Evolutionary conservation across 2,888 invertebrate genomes (phyloP), one percentile per base, ranked within the genome.

Genomic region (Atrina japonica): DNA sequence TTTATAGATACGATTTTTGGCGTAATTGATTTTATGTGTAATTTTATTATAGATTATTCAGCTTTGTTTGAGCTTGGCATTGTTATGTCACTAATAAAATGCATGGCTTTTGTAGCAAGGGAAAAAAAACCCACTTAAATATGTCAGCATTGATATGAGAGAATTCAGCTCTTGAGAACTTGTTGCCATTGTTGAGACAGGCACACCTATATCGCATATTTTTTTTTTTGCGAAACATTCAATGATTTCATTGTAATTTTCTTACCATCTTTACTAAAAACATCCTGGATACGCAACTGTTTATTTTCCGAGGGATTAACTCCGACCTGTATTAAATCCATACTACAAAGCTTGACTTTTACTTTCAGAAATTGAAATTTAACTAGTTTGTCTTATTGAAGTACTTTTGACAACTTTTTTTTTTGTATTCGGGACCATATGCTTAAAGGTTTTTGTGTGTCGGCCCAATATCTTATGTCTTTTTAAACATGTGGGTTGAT

Each of bases 1-100:
- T 50, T 61, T 61, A 61, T 61, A 61, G 61, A 61, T 61, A 30
- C 25, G 61, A 61, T 61, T 61, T n/a, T 61, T 27, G 61, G 49
- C 27, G 61, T 61, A 61, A 61, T 61, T 61, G 61, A 61, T 61
- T 61, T 61, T 61, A 49, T 43, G 43, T 61, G 61, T 61, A 41
- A 49, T 61, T 61, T 43, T 49, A 47, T 61, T 61, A 43, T 56
- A 40, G 56, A 56, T 56, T 56, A 23, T 35, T 56, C 0, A 40
- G 56, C 56, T 56, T 52, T 56, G 40, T 56, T 56, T 56, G 56
- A 56, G 40, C 56, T 16, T 35, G 35, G 40, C 35, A 56, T 56
- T 56, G 56, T 56, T 56, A 56, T 56, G 40, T 40, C 56, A 56
- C 40, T 35, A 56, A 56, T 56, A 56, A 56, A 56, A 56, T 56